Percentiles rank a stretch among this genome's conserved stretches.
Evolutionary conservation across 1,140 invertebrate genomes (phyloP).

Genomic region (Drosophila kepulauana): DNA sequence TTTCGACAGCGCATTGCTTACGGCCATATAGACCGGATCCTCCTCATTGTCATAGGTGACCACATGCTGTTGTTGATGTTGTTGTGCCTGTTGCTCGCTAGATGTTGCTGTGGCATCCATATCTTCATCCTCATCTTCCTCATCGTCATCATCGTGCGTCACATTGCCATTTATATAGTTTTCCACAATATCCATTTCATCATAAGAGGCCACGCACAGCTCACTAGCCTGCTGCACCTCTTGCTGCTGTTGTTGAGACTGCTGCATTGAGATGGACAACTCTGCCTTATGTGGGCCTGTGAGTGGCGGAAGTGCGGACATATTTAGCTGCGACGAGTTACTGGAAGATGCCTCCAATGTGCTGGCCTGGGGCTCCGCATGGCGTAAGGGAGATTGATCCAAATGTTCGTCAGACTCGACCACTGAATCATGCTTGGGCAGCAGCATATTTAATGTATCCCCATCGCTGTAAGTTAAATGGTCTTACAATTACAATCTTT

Average conservation of each 20-base stretch:
- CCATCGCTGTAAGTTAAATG: conserved; percentile 51
- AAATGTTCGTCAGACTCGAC: conserved; percentile 71
- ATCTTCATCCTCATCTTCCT: conserved; percentile 69
- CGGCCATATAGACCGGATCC: conserved; percentile 66
- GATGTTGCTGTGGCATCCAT: conserved; percentile 53
- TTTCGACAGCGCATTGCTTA: conserved; percentile 51
- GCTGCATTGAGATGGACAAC: conserved; percentile 30
- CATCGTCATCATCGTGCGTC: conserved; percentile 56
- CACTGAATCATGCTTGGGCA: conserved; percentile 64
- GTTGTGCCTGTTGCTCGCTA: conserved; percentile 40
- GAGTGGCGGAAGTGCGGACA: conserved; percentile 61
- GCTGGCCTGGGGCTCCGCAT: conserved; percentile 43
- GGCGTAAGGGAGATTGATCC: conserved; percentile 49
- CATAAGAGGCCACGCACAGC: conserved; percentile 68
- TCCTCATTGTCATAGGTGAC: conserved; percentile 61
- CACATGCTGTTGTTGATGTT: conserved; percentile 11
- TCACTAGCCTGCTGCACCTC: conserved; percentile 60
- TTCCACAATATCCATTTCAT: conserved; percentile 79
- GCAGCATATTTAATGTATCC: conserved; percentile 56
- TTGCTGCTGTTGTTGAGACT: conserved; percentile 56
- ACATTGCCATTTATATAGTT: conserved; percentile 79
- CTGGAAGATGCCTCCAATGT: conserved; percentile 51
- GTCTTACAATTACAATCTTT: neutral
- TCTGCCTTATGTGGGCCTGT: conserved; percentile 68
- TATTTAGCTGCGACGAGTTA: conserved; percentile 53